phyloP scores from a whole-genome alignment of 2,888 invertebrate species.

The Itoplectis maculator region DNA sequence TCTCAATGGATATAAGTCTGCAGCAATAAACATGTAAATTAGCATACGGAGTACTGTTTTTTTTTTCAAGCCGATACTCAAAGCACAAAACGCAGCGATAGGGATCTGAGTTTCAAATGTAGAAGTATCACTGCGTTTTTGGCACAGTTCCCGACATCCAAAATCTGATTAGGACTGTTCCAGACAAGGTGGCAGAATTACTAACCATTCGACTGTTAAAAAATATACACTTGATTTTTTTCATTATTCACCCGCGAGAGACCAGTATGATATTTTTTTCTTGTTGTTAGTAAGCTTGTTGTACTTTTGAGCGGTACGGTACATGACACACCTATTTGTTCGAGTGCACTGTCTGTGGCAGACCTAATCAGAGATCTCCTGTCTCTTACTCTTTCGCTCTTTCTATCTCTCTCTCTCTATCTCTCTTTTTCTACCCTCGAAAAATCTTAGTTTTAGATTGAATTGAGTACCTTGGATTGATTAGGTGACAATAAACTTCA shows the following conservation, averaged over 20 bases:
- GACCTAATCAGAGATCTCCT: constrained; percentile 83
- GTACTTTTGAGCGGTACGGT: constrained; percentile 39
- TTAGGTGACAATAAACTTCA: neutral
- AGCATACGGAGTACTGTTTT: constrained; percentile 80
- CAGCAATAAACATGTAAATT: constrained; percentile 84
- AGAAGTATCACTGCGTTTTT: constrained; percentile 80
- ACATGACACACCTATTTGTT: constrained; percentile 61
- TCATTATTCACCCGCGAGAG: constrained; percentile 40
- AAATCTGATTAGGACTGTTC: constrained; percentile 85
- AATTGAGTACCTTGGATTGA: constrained; percentile 30
- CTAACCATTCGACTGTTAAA: constrained; percentile 51
- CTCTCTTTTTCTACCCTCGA: neutral
- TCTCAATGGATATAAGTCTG: constrained; percentile 80
- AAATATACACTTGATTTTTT: constrained; percentile 7
- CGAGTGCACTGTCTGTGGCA: constrained; percentile 78
- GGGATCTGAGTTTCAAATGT: constrained; percentile 40
- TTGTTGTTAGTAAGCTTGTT: constrained; percentile 58
- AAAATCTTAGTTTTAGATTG: constrained; percentile 33
- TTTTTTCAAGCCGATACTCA: constrained; percentile 76
- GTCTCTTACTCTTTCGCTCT: constrained; percentile 63
- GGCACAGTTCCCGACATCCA: constrained; percentile 76
- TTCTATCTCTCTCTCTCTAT: constrained; percentile 9
- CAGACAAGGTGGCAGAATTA: constrained; percentile 81
- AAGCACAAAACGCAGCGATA: constrained; percentile 80
- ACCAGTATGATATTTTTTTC: constrained; percentile 52